phyloP scores from a whole-genome alignment of 1,140 invertebrate species.

The Drosophila cardini region DNA sequence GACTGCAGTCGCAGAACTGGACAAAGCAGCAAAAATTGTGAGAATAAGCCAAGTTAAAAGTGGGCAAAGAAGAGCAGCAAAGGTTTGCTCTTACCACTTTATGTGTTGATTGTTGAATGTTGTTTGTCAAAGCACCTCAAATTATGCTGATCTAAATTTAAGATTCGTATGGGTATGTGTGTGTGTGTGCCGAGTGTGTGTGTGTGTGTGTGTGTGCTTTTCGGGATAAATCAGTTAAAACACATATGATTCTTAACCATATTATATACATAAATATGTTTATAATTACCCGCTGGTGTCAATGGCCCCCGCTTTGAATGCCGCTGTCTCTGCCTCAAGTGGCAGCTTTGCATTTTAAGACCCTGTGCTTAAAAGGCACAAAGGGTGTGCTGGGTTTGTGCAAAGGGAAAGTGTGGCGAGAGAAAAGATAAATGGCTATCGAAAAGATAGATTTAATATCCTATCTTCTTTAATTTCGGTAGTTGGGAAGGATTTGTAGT shows the following conservation, averaged over 20 bases:
- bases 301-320: conserved; percentile 44
- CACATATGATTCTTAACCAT: conserved; percentile 30
- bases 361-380: no score
- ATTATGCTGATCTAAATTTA: conserved; percentile 40
- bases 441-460: no score
- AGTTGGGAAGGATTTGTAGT: no score
- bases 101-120: conserved; percentile 28
- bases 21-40: conserved; percentile 23
- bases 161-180: not conserved
- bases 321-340: conserved; percentile 34
- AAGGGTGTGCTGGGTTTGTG: no score
- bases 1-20: conserved; percentile 54
- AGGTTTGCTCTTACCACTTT: conserved; percentile 18
- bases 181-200: conserved; percentile 20
- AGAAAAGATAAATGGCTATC: no score
- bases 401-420: no score
- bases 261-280: conserved; percentile 25
- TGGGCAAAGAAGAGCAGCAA: conserved; percentile 35
- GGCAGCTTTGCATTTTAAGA: conserved; percentile 50
- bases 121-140: conserved; percentile 53
- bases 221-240: conserved; percentile 76
- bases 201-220: not conserved
- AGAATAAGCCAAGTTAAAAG: conserved; percentile 9
- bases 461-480: no score
- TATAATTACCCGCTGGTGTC: conserved; percentile 66